Evolutionary conservation across 1,140 invertebrate species (phyloP).

Genomic region (Cydia splendana): DNA sequence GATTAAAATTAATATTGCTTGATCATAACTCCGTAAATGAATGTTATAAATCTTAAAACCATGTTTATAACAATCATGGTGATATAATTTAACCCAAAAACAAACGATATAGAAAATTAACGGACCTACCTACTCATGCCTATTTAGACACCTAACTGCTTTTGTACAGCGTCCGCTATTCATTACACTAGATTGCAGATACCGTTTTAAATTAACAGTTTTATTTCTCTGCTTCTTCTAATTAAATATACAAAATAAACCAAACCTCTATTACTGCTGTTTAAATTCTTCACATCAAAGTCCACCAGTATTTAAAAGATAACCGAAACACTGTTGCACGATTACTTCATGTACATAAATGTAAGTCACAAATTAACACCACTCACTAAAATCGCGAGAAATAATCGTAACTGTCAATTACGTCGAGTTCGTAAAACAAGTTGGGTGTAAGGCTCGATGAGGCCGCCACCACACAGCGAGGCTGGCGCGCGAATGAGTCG

Average conservation of each 20-base stretch:
- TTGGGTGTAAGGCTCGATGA: conserved; percentile 39
- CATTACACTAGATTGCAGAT: neutral
- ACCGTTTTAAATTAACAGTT: neutral
- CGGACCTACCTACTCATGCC: neutral
- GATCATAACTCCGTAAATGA: too few relatives aligned
- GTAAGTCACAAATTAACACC: conserved; percentile 9
- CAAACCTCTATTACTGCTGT: conserved; percentile 3
- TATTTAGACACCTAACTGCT: neutral
- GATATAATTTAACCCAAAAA: neutral
- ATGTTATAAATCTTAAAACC: neutral
- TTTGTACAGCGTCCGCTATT: neutral
- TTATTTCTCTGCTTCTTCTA: neutral
- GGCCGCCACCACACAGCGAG: conserved; percentile 55
- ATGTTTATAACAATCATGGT: neutral
- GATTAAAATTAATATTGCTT: too few relatives aligned
- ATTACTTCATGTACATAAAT: conserved; percentile 3
- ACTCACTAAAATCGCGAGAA: conserved; percentile 1
- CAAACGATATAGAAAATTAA: conserved; percentile 2
- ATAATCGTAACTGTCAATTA: conserved; percentile 25
- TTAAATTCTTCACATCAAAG: neutral
- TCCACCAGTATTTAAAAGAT: neutral
- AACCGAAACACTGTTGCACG: neutral
- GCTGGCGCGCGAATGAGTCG: conserved; percentile 68
- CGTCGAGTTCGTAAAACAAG: conserved; percentile 34
- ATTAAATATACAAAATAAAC: neutral